Evolutionary conservation across 2,113 vertebrate genomes (phyloP).

Genomic region (Clarias magur): DNA sequence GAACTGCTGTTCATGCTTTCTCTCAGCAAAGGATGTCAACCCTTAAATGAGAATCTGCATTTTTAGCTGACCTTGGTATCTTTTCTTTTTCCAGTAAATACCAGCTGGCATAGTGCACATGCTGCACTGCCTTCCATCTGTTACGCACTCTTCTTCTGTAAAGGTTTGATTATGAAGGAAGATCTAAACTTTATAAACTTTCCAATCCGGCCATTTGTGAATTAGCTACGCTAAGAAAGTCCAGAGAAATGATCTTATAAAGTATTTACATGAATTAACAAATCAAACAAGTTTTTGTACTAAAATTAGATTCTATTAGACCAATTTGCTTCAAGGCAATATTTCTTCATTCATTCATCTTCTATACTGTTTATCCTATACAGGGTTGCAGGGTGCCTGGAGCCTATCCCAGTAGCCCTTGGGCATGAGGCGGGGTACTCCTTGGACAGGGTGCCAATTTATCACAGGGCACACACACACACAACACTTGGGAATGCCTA

Average conservation of each 20-base stretch:
- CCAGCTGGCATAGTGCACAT: slow-evolving; percentile 5
- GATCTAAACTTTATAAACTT: slow-evolving; percentile 8
- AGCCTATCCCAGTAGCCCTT: no score
- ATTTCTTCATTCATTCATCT: no score
- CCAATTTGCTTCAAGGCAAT: neutral
- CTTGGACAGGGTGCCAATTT: no score
- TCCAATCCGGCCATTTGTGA: neutral
- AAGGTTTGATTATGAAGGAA: slow-evolving; percentile 1
- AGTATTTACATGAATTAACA: neutral
- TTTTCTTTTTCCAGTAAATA: slow-evolving; percentile 6
- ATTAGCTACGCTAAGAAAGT: no score
- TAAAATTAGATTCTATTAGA: neutral
- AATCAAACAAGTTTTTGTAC: neutral
- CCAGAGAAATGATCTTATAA: neutral
- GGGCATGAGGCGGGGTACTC: no score
- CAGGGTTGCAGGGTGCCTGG: no score
- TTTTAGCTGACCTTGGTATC: slow-evolving; percentile 23
- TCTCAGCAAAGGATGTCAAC: slow-evolving; percentile 23
- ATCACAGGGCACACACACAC: no score
- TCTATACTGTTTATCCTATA: no score
- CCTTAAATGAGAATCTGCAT: slow-evolving; percentile 28
- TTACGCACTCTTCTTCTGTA: neutral
- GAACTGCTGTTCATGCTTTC: slow-evolving; percentile 38
- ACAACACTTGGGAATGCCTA: no score
- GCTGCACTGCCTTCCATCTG: slow-evolving; percentile 27